These are phyloP conservation scores for Ammospiza caudacuta DNA, from an alignment of 2,113 vertebrate species.

Conservation along the genomic window DNA sequence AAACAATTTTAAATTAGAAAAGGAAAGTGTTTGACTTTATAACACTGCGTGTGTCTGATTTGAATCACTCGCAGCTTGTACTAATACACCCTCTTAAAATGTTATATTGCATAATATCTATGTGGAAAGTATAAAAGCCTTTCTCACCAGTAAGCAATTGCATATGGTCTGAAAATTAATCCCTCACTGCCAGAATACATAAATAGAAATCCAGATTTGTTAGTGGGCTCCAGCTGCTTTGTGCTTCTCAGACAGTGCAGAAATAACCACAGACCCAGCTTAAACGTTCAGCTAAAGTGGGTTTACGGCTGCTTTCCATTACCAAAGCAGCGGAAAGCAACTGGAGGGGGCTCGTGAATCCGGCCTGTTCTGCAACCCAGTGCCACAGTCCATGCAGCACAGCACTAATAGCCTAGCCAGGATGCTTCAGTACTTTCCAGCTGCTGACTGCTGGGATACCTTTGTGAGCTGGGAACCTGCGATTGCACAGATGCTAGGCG, in stretches of 20 bases:
- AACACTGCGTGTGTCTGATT: slow-evolving; percentile 56
- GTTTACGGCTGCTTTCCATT: slow-evolving; percentile 24
- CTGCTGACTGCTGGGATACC: background rate
- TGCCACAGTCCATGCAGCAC: background rate
- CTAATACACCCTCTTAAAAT: slow-evolving; percentile 65
- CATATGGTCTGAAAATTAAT: slow-evolving; percentile 60
- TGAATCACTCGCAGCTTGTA: slow-evolving; percentile 59
- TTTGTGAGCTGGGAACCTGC: background rate
- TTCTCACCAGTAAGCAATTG: slow-evolving; percentile 64
- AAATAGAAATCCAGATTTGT: slow-evolving; percentile 55
- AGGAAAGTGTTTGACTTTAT: slow-evolving; percentile 60
- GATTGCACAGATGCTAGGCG: background rate
- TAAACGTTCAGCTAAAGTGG: slow-evolving; percentile 13
- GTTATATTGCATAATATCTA: slow-evolving; percentile 59
- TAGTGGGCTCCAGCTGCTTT: slow-evolving; percentile 52
- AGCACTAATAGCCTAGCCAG: background rate
- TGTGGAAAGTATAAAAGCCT: slow-evolving; percentile 59
- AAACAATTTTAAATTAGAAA: slow-evolving; percentile 74
- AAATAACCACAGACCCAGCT: slow-evolving; percentile 17
- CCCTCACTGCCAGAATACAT: slow-evolving; percentile 43
- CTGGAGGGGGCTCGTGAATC: background rate
- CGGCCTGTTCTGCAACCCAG: background rate
- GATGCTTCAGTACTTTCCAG: background rate
- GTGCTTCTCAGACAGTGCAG: slow-evolving; percentile 3
- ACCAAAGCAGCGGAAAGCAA: slow-evolving; percentile 21